phyloP scores from a whole-genome alignment of 2,888 invertebrate species.

The Malachius bipustulatus region DNA sequence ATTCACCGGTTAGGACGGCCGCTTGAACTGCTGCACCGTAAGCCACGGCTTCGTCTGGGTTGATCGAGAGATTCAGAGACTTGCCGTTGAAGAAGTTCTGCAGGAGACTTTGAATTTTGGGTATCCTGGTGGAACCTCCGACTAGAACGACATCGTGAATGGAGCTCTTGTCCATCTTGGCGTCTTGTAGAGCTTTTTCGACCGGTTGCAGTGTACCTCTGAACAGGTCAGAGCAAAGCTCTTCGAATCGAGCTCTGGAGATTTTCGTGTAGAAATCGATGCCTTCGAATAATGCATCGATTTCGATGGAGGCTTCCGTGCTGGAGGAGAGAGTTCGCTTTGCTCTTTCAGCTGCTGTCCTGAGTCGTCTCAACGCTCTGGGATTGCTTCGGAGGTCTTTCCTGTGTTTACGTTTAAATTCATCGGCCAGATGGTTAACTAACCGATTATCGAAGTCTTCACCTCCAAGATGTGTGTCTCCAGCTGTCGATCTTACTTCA shows the following conservation, averaged over 20 bases:
- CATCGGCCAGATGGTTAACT: constrained; percentile 42
- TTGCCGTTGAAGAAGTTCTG: constrained; percentile 62
- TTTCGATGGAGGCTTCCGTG: constrained; percentile 62
- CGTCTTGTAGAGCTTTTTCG: constrained; percentile 47
- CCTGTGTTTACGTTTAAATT: constrained; percentile 40
- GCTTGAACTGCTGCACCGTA: constrained; percentile 35
- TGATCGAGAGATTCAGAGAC: constrained; percentile 31
- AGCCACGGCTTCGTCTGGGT: constrained; percentile 35
- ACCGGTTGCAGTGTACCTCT: constrained; percentile 12
- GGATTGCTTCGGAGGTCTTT: constrained; percentile 38
- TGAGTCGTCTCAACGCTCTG: constrained; percentile 34
- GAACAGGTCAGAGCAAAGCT: constrained; percentile 55
- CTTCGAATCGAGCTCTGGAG: constrained; percentile 64
- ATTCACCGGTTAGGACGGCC: constrained; percentile 33
- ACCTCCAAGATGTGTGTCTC: constrained; percentile 72
- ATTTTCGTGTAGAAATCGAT: constrained; percentile 61
- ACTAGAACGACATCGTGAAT: constrained; percentile 74
- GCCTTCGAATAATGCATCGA: constrained; percentile 66
- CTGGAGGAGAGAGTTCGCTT: constrained; percentile 58
- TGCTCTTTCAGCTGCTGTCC: constrained; percentile 41
- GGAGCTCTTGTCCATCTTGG: constrained; percentile 62
- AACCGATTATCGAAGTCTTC: constrained; percentile 49
- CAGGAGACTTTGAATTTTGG: constrained; percentile 62
- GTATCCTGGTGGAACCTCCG: constrained; percentile 70
- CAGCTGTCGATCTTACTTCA: constrained; percentile 69